phyloP scores from a whole-genome alignment of 1,140 invertebrate genomes.

The Tetragonula clypearis region DNA sequence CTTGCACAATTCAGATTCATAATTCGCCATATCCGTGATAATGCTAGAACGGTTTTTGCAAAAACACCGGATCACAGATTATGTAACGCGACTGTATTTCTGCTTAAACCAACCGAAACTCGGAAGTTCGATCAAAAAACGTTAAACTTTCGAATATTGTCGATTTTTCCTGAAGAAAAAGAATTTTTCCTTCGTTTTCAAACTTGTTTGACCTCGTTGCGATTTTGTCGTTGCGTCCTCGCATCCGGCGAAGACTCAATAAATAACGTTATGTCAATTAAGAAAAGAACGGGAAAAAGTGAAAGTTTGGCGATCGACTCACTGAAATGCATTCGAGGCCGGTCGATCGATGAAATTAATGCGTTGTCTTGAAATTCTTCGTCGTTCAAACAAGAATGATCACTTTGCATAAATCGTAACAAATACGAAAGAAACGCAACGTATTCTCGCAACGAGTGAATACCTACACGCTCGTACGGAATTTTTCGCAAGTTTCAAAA shows the following conservation, averaged over 20 bases:
- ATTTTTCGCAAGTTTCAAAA: constrained; percentile 1
- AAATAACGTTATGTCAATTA: not conserved
- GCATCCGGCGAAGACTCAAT: not conserved
- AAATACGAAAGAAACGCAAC: not conserved
- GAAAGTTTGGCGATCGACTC: not conserved
- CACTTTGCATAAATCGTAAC: no score
- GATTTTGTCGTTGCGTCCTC: not conserved
- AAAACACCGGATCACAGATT: not conserved
- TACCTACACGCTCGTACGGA: no score
- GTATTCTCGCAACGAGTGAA: not conserved
- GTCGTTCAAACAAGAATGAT: not conserved
- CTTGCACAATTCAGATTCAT: constrained; percentile 2
- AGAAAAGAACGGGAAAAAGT: not conserved
- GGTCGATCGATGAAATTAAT: not conserved
- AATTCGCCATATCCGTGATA: not conserved
- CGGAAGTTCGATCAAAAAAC: not conserved
- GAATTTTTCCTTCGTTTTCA: no score
- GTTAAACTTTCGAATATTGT: not conserved
- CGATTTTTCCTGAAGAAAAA: not conserved
- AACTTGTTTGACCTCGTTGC: not conserved
- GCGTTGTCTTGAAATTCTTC: not conserved
- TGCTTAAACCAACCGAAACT: no score
- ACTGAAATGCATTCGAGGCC: not conserved
- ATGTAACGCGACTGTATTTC: not conserved
- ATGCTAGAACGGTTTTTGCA: not conserved